phyloP scores from a whole-genome alignment of 2,888 invertebrate species.

The Lasioglossum figueresi region DNA sequence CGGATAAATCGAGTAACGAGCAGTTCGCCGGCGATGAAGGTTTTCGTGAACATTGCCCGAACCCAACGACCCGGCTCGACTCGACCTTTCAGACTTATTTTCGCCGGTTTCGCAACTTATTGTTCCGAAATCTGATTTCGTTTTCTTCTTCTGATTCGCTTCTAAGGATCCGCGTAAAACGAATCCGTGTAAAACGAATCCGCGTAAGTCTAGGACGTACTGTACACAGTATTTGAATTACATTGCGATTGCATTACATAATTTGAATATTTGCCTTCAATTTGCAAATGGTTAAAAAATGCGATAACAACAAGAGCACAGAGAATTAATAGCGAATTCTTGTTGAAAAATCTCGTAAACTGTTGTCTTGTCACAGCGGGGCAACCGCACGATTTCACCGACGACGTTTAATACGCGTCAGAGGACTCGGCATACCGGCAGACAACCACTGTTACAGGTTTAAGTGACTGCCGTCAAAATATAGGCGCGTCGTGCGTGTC shows the following conservation, averaged over 20 bases:
- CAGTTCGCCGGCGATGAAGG: constrained; percentile 5
- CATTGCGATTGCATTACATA: too few relatives aligned
- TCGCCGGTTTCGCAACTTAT: background rate
- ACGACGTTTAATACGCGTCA: background rate
- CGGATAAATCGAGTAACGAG: constrained; percentile 36
- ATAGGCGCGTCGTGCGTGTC: constrained; percentile 22
- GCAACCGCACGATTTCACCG: background rate
- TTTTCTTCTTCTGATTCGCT: too few relatives aligned
- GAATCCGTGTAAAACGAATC: too few relatives aligned
- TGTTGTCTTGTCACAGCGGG: too few relatives aligned
- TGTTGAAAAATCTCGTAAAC: background rate
- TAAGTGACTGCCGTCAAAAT: constrained; percentile 37
- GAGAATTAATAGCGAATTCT: background rate
- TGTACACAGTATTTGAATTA: too few relatives aligned
- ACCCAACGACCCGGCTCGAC: background rate
- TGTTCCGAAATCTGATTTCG: too few relatives aligned
- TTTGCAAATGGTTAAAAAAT: too few relatives aligned
- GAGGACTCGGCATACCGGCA: background rate
- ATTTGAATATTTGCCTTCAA: too few relatives aligned
- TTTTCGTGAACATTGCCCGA: background rate
- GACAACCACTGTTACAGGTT: constrained; percentile 18
- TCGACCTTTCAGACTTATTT: background rate
- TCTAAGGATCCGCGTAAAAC: too few relatives aligned
- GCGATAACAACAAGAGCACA: background rate
- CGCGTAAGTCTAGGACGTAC: too few relatives aligned